Percentiles rank a stretch among this genome's conserved stretches.
Conservation (phyloP, 2,113 vertebrate species). For the Gnathonemus longibarbis region DNA sequence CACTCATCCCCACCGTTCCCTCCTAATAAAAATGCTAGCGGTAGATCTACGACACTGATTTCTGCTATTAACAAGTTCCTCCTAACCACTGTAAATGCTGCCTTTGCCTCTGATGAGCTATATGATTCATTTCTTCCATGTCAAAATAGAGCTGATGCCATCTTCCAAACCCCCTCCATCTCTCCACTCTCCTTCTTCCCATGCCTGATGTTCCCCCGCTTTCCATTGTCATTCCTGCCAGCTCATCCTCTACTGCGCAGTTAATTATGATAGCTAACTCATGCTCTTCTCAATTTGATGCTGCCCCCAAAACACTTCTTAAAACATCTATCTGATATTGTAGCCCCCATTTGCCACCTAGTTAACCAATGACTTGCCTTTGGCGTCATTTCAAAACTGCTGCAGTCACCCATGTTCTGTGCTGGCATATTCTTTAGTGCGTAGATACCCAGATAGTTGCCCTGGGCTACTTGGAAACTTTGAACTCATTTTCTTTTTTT, state of each 20-base stretch:
- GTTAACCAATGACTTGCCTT: background rate
- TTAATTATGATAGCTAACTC: background rate
- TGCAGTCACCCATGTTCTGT: background rate
- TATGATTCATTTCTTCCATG: background rate
- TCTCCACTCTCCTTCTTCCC: background rate
- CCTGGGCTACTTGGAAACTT: background rate
- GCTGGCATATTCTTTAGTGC: background rate
- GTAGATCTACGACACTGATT: background rate
- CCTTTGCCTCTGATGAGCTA: background rate
- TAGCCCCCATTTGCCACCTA: background rate
- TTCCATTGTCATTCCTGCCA: background rate
- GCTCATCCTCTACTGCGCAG: background rate
- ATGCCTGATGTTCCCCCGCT: background rate
- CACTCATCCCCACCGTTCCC: background rate
- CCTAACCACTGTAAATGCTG: background rate
- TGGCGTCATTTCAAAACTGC: background rate
- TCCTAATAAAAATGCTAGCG: background rate
- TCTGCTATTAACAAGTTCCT: background rate
- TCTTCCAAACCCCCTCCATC: background rate
- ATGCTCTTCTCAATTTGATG: background rate
- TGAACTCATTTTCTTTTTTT: background rate
- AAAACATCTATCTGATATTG: background rate
- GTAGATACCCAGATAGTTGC: background rate
- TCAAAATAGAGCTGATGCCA: background rate
- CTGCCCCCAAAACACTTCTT: background rate